phyloP scores from a whole-genome alignment of 2,113 vertebrate genomes.

The Gymnobelideus leadbeateri region DNA sequence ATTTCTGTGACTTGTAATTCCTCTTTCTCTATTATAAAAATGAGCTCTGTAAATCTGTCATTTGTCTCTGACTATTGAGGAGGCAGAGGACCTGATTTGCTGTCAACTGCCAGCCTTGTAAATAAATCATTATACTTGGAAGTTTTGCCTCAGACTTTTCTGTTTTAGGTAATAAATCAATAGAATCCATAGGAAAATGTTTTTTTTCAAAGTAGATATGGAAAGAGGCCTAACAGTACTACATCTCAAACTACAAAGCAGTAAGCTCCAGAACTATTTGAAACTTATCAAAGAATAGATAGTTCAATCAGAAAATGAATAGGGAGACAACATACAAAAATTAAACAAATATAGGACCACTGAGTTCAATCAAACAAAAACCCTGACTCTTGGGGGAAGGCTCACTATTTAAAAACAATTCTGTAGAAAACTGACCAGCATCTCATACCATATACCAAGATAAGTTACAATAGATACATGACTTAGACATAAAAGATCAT shows the following conservation, averaged over 20 bases:
- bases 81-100: background rate
- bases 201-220: background rate
- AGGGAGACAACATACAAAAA: background rate
- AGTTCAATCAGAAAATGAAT: background rate
- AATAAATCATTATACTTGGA: background rate
- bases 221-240: background rate
- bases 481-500: too few relatives aligned
- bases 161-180: background rate
- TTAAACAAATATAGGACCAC: background rate
- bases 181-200: background rate
- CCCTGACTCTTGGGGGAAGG: background rate
- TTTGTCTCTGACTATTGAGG: background rate
- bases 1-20: background rate
- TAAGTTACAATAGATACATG: background rate
- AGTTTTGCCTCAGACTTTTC: background rate
- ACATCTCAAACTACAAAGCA: background rate
- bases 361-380: background rate
- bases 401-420: background rate
- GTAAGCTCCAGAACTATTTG: background rate
- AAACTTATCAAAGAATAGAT: background rate
- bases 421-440: background rate
- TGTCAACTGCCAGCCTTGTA: background rate
- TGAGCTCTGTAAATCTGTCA: background rate
- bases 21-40: background rate
- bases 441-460: background rate